Evolutionary conservation across 2,888 invertebrate species (phyloP), one percentile per base, ranked within the genome.

Genomic region (Temnothorax ravouxi): DNA sequence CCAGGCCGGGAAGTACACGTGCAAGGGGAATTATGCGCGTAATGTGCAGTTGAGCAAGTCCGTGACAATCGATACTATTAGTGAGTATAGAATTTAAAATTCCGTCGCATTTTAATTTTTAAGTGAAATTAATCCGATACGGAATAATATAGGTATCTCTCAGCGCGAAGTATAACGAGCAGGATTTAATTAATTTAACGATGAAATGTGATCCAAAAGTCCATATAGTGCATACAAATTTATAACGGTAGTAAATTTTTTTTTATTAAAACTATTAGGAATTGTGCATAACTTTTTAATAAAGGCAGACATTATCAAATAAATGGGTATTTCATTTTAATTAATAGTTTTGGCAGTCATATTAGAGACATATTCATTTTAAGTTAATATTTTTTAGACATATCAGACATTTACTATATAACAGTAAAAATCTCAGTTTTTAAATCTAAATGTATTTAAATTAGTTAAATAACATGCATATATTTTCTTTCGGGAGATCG

Each of bases 1-100:
- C 82, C 97, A 98, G 96, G 97, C 97, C 54, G 98, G 98, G 84
- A 96, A 95, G 90, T 98, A 98, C 95, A 97, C 97, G 86, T 98
- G 98, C 93, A 96, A 96, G 44, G 98, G 97, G n/a, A 97, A 96
- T 84, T 98, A 98, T 95, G 97, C 98, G 85, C 96, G 95, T 90
- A 97, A 97, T 83, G 96, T 97, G 92, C 95, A 95, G 50, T 95
- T 98, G 75, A 95, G 95, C 89, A 96, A 96, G 82, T 96, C 96
- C 86, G 97, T 98, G 62, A 95, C 96, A 91, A 96, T 98, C 92
- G 97, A 97, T 91, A 97, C 97, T 84, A 97, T 97, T 93, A 96
- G 97, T 97, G 95, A 96, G 96, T n/a, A 72, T 25, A 18, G 38
- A 21, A 59, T 72, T 47, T 9, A 59, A 34, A 59, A 6, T 6